phyloP scores from a whole-genome alignment of 2,888 invertebrate genomes.

The Caenorhabditis angaria region DNA sequence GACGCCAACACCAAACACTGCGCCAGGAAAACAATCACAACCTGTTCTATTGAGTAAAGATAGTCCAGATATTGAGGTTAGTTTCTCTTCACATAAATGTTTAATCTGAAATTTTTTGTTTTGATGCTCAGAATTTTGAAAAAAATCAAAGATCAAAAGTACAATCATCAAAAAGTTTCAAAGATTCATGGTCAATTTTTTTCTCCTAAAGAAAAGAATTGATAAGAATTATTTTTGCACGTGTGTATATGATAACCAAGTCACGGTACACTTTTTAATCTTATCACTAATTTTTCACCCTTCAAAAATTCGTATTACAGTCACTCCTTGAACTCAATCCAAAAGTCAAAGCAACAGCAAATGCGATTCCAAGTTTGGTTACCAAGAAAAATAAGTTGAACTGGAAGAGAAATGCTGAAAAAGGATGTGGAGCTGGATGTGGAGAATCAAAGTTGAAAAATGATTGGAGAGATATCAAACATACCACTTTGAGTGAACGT shows the following conservation, averaged over 20 bases:
- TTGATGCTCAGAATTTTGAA: neutral
- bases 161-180: neutral
- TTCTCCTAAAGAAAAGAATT: neutral
- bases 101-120: constrained; percentile 8
- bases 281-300: neutral
- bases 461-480: constrained; percentile 96
- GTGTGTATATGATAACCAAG: neutral
- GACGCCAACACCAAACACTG: constrained; percentile 8
- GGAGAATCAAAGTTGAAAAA: constrained; percentile 80
- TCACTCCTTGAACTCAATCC: constrained; percentile 83
- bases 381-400: constrained; percentile 89
- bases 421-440: constrained; percentile 81
- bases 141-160: constrained; percentile 1
- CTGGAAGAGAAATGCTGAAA: constrained; percentile 92
- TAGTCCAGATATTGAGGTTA: constrained; percentile 60
- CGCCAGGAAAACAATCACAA: constrained; percentile 17
- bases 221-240: neutral
- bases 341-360: constrained; percentile 81
- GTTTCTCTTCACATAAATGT: neutral
- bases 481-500: constrained; percentile 93
- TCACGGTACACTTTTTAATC: neutral
- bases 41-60: constrained; percentile 42
- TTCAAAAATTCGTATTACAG: neutral
- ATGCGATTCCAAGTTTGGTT: constrained; percentile 83
- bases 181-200: neutral